Evolutionary conservation across 1,140 invertebrate species (phyloP), one percentile per base, ranked within the genome.

Genomic region (Diploscapter pachys): DNA sequence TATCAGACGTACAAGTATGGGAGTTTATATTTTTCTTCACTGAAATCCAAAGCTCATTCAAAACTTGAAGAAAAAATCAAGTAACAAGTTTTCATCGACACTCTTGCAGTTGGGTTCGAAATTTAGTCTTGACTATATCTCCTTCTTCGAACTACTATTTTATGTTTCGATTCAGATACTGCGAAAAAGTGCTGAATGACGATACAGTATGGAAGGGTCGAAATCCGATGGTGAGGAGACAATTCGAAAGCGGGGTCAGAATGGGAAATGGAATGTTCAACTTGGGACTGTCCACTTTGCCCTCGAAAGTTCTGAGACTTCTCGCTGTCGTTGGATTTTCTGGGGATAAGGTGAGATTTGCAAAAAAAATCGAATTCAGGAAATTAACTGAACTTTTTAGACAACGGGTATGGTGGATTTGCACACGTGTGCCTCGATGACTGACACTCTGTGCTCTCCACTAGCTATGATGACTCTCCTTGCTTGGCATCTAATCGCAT

Each of bases 311-410:
- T 57, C 90, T 96, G 75, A 93, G 93, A 84, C 85, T 98, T 52
- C 86, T 98, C 50, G 93, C 96, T 86, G 95, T 96, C 86, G 93
- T 96, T 81, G 95, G 95, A 54, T 97, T 97, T 86, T 92, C 92
- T 53, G 93, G 93, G 13, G 92, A 93, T 85, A 92, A 93, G 90
- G 93, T 95, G 87, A 87, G 83, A 80, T 49, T 31, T 31, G 31
- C 0, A 31, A 31, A 31, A 31, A 31, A 31, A 31, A 31, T 31
- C 31, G 31, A 31, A 31, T 31, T 31, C 1, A 31, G 31, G 31
- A 31, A 31, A 31, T 31, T 31, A 31, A 31, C 31, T 31, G 31
- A 31, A 31, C 31, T 31, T 31, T 31, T 31, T 54, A 81, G 80
- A 59, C 57, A 62, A 63, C 77, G 54, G 81, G 81, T 54, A 80